These are phyloP conservation scores for Leptopilina boulardi DNA, from an alignment of 1,140 invertebrate genomes.

Conservation along the genomic window DNA sequence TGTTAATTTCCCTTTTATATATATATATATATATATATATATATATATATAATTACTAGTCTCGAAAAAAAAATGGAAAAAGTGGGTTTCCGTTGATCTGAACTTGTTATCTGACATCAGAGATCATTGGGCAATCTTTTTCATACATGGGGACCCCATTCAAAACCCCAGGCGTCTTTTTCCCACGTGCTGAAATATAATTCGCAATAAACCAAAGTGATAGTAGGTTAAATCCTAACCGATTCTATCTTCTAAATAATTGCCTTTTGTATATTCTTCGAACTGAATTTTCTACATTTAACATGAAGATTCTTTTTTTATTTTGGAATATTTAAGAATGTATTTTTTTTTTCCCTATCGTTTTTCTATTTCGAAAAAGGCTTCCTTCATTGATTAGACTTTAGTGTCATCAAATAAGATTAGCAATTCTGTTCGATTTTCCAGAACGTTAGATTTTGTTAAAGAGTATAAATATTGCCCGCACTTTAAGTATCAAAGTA, in stretches of 20 bases:
- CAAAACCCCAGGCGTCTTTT: conserved; percentile 63
- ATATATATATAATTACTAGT: not conserved
- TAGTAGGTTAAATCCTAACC: conserved; percentile 73
- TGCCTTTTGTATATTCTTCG: conserved; percentile 62
- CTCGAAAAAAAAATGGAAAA: conserved; percentile 66
- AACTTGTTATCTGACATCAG: conserved; percentile 66
- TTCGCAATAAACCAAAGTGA: conserved; percentile 74
- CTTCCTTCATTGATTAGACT: not conserved
- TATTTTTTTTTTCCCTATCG: no score
- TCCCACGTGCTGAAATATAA: conserved; percentile 75
- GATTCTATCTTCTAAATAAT: conserved; percentile 71
- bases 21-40: no score
- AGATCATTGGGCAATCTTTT: conserved; percentile 75
- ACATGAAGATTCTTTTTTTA: no score
- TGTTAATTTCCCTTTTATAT: conserved; percentile 6
- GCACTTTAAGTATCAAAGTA: not conserved
- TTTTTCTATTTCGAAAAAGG: no score
- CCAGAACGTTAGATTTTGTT: not conserved
- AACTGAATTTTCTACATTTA: conserved; percentile 11
- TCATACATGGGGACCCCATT: conserved; percentile 68
- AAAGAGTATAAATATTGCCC: not conserved
- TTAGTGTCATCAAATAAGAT: not conserved
- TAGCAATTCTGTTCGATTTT: conserved; percentile 22
- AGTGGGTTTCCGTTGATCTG: conserved; percentile 72
- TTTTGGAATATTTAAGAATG: no score